These are phyloP conservation scores for Octonoba sinensis DNA, from an alignment of 2,888 invertebrate genomes.

Conservation along the genomic window DNA sequence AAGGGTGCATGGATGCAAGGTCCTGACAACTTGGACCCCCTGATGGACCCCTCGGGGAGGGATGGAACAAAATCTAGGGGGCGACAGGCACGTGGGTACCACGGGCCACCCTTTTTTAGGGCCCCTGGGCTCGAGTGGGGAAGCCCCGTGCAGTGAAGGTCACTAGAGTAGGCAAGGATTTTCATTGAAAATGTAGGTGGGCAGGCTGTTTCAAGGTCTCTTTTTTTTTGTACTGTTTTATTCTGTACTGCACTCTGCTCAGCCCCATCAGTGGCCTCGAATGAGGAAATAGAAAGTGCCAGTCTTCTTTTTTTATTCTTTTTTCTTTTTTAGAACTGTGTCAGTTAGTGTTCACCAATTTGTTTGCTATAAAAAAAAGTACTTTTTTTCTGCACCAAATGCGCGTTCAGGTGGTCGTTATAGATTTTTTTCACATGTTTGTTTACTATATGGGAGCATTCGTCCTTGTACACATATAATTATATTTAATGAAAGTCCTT, in stretches of 20 bases:
- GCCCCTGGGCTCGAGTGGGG: slow-evolving; percentile 49
- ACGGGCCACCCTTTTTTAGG: slow-evolving; percentile 22
- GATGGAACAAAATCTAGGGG: slow-evolving; percentile 16
- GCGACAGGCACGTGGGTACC: slow-evolving; percentile 33
- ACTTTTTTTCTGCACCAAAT: slow-evolving; percentile 17
- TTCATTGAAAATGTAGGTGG: slow-evolving; percentile 36
- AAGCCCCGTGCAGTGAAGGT: slow-evolving; percentile 42
- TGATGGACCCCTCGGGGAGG: slow-evolving; percentile 43
- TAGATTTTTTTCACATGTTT: slow-evolving; percentile 4
- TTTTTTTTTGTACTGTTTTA: slow-evolving; percentile 33
- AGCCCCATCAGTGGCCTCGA: slow-evolving; percentile 35
- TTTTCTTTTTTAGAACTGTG: slow-evolving; percentile 11
- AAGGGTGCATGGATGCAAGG: slow-evolving; percentile 25
- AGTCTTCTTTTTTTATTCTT: slow-evolving; percentile 31
- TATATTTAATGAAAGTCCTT: too few relatives aligned
- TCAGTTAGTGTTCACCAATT: slow-evolving; percentile 48
- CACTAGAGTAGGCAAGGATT: slow-evolving; percentile 31
- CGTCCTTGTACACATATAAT: not conserved
- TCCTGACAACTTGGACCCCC: slow-evolving; percentile 43
- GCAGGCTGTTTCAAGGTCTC: slow-evolving; percentile 52
- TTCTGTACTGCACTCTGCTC: slow-evolving; percentile 25
- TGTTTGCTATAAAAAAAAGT: slow-evolving; percentile 22
- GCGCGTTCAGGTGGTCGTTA: slow-evolving; percentile 10
- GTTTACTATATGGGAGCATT: slow-evolving; percentile 14
- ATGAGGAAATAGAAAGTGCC: slow-evolving; percentile 60